Conservation (phyloP, 2,888 invertebrate species). For the Ichneumon xanthorius region DNA sequence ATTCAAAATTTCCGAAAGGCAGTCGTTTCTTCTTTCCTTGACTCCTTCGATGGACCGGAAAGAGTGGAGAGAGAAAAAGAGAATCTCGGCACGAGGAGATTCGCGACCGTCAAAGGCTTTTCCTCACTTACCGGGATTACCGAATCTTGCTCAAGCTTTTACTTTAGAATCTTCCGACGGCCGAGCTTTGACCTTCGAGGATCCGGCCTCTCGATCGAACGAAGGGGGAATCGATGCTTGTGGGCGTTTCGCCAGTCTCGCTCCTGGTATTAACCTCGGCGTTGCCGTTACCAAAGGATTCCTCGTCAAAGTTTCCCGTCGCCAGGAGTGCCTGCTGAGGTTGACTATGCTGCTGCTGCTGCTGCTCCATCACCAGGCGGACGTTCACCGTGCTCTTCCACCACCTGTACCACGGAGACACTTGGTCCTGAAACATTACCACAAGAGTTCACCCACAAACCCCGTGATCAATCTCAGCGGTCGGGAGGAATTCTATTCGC, state of each 20-base stretch:
- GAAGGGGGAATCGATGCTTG: slow-evolving; percentile 47
- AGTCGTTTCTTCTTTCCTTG: background rate
- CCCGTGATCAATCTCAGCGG: background rate
- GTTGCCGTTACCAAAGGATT: slow-evolving; percentile 38
- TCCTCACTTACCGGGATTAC: slow-evolving; percentile 30
- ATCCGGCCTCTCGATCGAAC: slow-evolving; percentile 35
- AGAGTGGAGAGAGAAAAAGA: background rate
- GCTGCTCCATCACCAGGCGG: slow-evolving; percentile 86
- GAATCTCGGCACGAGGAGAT: slow-evolving; percentile 1
- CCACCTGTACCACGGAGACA: slow-evolving; percentile 90
- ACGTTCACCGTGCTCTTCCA: slow-evolving; percentile 89
- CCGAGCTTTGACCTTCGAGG: slow-evolving; percentile 35
- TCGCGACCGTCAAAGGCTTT: slow-evolving; percentile 18
- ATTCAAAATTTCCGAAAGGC: no score
- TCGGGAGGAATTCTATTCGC: background rate
- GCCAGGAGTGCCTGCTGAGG: slow-evolving; percentile 41
- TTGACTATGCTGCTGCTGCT: slow-evolving; percentile 79
- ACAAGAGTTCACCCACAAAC: slow-evolving; percentile 1
- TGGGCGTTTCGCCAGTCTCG: slow-evolving; percentile 14
- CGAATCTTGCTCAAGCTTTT: slow-evolving; percentile 29
- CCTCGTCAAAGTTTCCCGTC: slow-evolving; percentile 47
- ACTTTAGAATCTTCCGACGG: slow-evolving; percentile 8
- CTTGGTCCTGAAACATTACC: slow-evolving; percentile 85
- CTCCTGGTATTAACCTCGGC: slow-evolving; percentile 46
- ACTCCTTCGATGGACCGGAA: background rate